A percentile compares a stretch with the other conserved stretches of the same genome.
phyloP scores from a whole-genome alignment of 1,140 invertebrate genomes.

The Chironomus striatipennis region DNA sequence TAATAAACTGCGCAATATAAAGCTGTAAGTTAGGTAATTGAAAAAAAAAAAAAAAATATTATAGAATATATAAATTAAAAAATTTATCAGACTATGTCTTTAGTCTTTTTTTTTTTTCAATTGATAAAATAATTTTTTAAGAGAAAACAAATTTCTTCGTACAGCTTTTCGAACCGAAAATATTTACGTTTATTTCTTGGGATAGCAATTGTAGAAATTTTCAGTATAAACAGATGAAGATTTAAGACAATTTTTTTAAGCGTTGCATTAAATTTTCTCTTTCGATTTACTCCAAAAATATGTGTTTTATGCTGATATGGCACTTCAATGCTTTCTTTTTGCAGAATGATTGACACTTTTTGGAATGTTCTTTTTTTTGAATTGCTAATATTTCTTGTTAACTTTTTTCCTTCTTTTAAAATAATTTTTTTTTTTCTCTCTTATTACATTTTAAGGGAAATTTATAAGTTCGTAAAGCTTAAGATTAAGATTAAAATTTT shows the following conservation, averaged over 20 bases:
- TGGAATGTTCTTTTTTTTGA: not conserved
- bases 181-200: not conserved
- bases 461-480: too few species aligned
- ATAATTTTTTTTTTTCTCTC: not conserved
- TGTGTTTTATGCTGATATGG: not conserved
- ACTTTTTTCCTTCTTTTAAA: too few species aligned
- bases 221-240: conserved; percentile 1
- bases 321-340: conserved; percentile 9
- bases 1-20: too few species aligned
- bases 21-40: too few species aligned
- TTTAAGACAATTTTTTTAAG: not conserved
- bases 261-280: conserved; percentile 1
- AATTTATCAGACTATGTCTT: not conserved
- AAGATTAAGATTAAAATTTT: too few species aligned
- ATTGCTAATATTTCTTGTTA: not conserved
- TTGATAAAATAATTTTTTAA: not conserved
- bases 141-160: not conserved
- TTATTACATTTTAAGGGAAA: too few species aligned
- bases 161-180: too few species aligned
- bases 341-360: not conserved
- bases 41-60: too few species aligned
- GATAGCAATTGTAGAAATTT: not conserved
- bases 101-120: not conserved
- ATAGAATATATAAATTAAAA: not conserved
- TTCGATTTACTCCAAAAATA: conserved; percentile 3